Evolutionary conservation across 2,797 vertebrate species (phyloP).

Genomic region (Helicolenus hilgendorfi): DNA sequence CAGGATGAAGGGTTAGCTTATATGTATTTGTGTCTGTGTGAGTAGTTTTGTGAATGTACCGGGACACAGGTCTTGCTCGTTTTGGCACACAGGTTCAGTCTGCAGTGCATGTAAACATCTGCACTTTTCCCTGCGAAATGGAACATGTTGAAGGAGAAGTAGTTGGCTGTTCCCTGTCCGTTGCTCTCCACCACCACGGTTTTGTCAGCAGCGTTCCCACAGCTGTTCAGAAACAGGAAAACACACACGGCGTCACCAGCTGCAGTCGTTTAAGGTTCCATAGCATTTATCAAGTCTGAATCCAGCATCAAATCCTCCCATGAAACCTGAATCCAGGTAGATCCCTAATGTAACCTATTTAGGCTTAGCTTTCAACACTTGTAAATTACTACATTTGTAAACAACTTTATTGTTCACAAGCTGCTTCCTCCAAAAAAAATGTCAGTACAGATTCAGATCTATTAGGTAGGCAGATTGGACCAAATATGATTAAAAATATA

Average conservation of each 20-base stretch:
- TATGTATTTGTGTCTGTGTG: too few species aligned
- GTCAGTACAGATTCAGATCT: too few species aligned
- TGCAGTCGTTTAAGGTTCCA: too few species aligned
- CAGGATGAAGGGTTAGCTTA: not conserved
- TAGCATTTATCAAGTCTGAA: not conserved
- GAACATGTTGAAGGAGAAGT: slow-evolving; percentile 10
- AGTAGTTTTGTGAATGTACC: not conserved
- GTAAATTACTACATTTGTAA: too few species aligned
- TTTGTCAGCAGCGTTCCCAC: not conserved
- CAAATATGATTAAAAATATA: too few species aligned
- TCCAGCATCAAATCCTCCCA: not conserved
- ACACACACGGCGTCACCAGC: too few species aligned
- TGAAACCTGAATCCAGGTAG: not conserved
- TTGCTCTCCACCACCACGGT: not conserved
- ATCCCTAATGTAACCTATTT: not conserved
- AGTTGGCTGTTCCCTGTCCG: not conserved
- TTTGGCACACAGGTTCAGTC: not conserved
- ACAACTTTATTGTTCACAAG: too few species aligned
- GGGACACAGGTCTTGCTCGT: not conserved
- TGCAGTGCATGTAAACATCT: not conserved
- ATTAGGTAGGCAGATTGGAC: too few species aligned
- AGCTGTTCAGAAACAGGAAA: not conserved
- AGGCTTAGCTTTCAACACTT: too few species aligned
- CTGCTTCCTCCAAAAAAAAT: too few species aligned
- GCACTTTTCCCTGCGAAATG: not conserved